These are phyloP conservation scores for Erythrocebus patas DNA, from an alignment of 2,113 vertebrate species.

Conservation along the genomic window DNA sequence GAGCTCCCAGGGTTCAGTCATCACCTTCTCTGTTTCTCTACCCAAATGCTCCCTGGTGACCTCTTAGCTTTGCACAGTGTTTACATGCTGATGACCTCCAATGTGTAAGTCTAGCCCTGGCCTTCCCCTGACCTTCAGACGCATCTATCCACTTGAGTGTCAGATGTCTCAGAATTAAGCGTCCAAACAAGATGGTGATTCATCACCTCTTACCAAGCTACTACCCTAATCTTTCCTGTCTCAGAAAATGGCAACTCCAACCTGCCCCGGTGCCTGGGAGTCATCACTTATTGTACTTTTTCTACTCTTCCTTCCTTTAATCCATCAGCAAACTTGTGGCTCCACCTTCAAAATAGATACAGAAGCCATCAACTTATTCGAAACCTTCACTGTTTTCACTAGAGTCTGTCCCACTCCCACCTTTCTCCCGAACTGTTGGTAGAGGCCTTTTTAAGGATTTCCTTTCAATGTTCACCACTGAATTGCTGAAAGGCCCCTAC, in stretches of 20 bases:
- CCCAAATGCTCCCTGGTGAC: background rate
- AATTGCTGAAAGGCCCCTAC: background rate
- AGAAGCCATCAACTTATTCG: fast-evolving
- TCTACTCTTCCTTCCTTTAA: background rate
- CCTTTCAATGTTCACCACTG: background rate
- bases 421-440: background rate
- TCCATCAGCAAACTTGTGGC: background rate
- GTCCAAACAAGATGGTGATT: background rate
- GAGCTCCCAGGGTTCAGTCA: fast-evolving
- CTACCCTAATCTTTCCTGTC: background rate
- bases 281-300: fast-evolving
- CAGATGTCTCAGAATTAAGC: background rate
- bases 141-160: background rate
- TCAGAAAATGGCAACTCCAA: background rate
- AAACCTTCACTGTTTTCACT: no score
- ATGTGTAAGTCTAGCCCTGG: background rate
- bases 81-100: background rate
- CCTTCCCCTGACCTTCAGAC: background rate
- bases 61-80: background rate
- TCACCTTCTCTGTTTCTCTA: fast-evolving
- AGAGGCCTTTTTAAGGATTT: background rate
- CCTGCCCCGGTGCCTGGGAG: fast-evolving
- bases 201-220: background rate
- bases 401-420: fast-evolving
- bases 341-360: background rate